A percentile compares a stretch with the other conserved stretches of the same genome.
Conservation (phyloP, 2,113 vertebrate genomes). For the Otus sunia region DNA sequence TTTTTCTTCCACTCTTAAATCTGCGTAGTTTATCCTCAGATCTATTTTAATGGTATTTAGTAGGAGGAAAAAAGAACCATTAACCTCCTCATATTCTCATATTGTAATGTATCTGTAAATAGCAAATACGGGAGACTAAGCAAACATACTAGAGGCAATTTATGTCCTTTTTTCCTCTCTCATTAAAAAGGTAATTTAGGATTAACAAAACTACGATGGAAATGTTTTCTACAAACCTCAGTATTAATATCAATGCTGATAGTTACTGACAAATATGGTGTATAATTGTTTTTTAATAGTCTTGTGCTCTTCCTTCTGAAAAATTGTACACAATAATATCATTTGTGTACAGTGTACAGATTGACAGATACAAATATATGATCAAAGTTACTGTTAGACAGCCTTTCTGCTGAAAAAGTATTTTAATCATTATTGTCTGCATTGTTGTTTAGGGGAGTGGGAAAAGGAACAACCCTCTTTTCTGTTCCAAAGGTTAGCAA, state of each 20-base stretch:
- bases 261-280: not conserved
- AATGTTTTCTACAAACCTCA: not conserved
- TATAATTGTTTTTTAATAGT: not conserved
- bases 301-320: not conserved
- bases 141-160: not conserved
- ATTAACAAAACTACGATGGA: not conserved
- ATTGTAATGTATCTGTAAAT: not conserved
- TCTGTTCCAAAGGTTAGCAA: not conserved
- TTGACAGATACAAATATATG: not conserved
- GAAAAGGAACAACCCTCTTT: not conserved
- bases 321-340: not conserved
- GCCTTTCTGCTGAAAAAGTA: not conserved
- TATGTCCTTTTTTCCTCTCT: not conserved
- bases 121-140: not conserved
- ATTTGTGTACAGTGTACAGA: not conserved
- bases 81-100: not conserved
- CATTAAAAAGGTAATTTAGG: not conserved
- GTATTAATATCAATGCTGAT: not conserved
- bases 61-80: not conserved
- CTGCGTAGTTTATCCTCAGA: not conserved
- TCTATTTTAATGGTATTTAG: not conserved
- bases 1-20: not conserved
- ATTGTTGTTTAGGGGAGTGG: not conserved
- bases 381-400: not conserved
- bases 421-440: not conserved